Base-by-base conservation (phyloP, 1,140 invertebrate genomes). In the Halictus rubicundus region DNA sequence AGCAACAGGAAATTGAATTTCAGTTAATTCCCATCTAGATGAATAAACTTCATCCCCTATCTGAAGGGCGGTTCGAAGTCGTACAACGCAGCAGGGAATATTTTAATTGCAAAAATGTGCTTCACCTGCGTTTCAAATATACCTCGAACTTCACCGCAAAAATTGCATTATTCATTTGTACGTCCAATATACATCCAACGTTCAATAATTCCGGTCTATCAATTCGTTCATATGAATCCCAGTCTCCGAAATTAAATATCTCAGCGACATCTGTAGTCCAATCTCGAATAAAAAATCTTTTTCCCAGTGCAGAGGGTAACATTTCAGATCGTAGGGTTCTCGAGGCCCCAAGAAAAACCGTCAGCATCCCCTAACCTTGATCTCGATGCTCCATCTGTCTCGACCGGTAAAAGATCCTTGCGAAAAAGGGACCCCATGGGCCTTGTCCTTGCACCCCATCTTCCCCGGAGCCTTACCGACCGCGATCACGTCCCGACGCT, bases 231-330 rank as follows among this genome's bases (percentile, higher is more conserved):
- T 42, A 9, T 46, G 14, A 46, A 46, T 0, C 42, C 10, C 9
- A 14, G 10, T 46, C 10, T 10, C 10, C 1, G 10, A 14, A 46
- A 12, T 14, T 46, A 46, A 19, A 71, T 7, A 23, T 54, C 54
- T 21, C 39, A 73, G 87, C 78, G 87, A 87, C 87, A 88, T 87
- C 83, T 90, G 79, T 39, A 46, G 25, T 19, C 12, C 32, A 21
- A 19, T 64, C 25, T 12, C 19, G 49, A 32, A 46, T 46, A 46
- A 46, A 39, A 32, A 46, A 59, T 1, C 25, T 25, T 5, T 2
- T 4, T 8, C 0, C 6, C 0, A 1, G 10, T 12, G 4, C 19
- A 16, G 14, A 12, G 42, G 42, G 66, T 75, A 73, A 64, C 42
- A 46, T 39, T 16, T 60, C 19, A 6, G 27, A 37, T 32, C 42